Percentiles rank a stretch among this genome's conserved stretches.
phyloP scores from a whole-genome alignment of 2,113 vertebrate genomes.

The Corvus hawaiiensis region DNA sequence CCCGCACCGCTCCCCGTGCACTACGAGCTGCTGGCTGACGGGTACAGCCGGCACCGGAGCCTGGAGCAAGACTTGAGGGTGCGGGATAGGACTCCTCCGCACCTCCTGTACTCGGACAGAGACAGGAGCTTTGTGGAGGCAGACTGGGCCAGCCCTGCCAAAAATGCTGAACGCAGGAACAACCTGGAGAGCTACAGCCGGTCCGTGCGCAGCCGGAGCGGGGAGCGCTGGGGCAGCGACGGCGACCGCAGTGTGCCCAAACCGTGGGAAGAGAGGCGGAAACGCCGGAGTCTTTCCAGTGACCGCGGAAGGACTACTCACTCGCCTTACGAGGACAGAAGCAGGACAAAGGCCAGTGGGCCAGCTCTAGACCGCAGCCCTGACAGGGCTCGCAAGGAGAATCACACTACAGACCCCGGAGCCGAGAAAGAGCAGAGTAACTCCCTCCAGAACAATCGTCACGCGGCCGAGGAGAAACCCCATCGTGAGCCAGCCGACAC shows the following conservation, averaged over 20 bases:
- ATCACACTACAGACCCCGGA: constrained; percentile 81
- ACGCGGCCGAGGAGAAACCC: constrained; percentile 70
- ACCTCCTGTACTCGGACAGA: constrained; percentile 81
- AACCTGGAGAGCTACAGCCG: constrained; percentile 82
- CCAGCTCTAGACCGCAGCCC: constrained; percentile 84
- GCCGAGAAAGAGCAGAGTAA: constrained; percentile 78
- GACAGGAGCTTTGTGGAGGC: constrained; percentile 82
- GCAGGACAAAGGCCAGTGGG: constrained; percentile 75
- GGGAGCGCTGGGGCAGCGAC: constrained; percentile 87
- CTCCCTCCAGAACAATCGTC: constrained; percentile 79
- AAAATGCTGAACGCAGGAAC: constrained; percentile 80
- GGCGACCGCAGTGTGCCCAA: constrained; percentile 72
- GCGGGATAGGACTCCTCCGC: constrained; percentile 85
- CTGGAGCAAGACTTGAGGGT: constrained; percentile 87
- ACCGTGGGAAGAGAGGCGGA: constrained; percentile 81
- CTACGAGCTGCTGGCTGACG: constrained; percentile 85
- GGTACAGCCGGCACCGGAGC: constrained; percentile 84
- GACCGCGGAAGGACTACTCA: constrained; percentile 75
- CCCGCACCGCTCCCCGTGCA: constrained; percentile 80
- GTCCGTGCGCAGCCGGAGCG: constrained; percentile 84
- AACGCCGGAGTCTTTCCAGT: constrained; percentile 80
- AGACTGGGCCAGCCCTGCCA: constrained; percentile 86
- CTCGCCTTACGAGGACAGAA: constrained; percentile 77
- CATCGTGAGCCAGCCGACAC: constrained; percentile 66
- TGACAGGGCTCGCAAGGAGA: constrained; percentile 79